Evolutionary conservation across 1,140 invertebrate genomes (phyloP), one percentile per base, ranked within the genome.

Genomic region (Eufriesea mexicana): DNA sequence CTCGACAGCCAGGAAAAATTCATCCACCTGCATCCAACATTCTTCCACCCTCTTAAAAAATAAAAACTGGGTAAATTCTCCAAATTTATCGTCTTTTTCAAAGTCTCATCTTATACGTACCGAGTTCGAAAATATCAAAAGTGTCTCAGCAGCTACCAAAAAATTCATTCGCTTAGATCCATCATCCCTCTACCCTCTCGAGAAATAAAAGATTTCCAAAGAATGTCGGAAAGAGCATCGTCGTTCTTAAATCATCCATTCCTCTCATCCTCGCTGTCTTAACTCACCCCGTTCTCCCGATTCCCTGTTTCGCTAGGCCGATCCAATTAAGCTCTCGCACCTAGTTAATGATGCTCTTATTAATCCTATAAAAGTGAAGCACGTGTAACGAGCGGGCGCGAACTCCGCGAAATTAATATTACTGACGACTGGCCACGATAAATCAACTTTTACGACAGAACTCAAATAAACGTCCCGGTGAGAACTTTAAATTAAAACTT

Each of bases 391-490:
- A 57, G 79, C 35, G 47, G 66, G 77, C 57, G 79, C 76, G 45
- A 86, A 79, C 80, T 84, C 25, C 55, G 57, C 54, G 70, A 72
- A 88, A 86, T 89, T 89, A 89, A 89, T 89, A 89, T 89, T 86
- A 73, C 81, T 59, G 79, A 76, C 79, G 80, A 79, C 81, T 79
- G 78, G 67, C 70, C 78, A 55, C 86, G 71, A 86, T 88, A 86
- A 88, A 89, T 88, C 88, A 89, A 86, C 84, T 89, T 89, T 89
- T 89, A 89, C 81, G 86, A 86, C 78, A 68, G 66, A 88, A 82
- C 66, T 86, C 78, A 79, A 86, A 86, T 89, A 89, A 88, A 86
- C 71, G 84, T 86, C 59, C 59, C 18, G 23, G 23, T 51, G 78
- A 28, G 47, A 84, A 86, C 66, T 89, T 88, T 82, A 84, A 82